Evolutionary conservation across 2,113 vertebrate species (phyloP).

Genomic region (Erythrolamprus reginae): DNA sequence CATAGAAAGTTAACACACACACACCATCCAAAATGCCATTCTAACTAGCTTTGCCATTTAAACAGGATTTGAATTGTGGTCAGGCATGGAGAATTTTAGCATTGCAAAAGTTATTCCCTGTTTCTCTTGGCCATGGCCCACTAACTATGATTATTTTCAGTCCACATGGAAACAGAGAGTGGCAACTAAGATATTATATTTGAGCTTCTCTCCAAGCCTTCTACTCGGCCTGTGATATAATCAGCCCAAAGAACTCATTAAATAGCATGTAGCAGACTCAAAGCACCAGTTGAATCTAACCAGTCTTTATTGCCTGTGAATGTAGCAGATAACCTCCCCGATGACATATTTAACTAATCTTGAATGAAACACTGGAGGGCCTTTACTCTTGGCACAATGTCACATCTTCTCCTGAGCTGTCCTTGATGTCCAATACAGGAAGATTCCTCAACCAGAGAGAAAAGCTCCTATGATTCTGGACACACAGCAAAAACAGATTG

Average conservation of each 20-base stretch:
- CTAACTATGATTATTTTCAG: neutral
- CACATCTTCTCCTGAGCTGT: neutral
- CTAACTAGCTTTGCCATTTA: neutral
- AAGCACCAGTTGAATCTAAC: neutral
- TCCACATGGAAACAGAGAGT: neutral
- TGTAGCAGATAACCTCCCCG: neutral
- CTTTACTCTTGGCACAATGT: neutral
- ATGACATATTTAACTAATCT: neutral
- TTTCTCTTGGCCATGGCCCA: neutral
- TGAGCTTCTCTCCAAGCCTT: neutral
- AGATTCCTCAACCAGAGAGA: neutral
- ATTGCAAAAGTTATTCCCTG: neutral
- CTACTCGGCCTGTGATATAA: neutral
- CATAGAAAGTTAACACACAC: too few species aligned
- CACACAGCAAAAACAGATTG: neutral
- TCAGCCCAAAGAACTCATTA: neutral
- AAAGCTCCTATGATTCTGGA: neutral
- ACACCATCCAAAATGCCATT: too few species aligned
- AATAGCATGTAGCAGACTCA: neutral
- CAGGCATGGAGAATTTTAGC: slow-evolving; percentile 1
- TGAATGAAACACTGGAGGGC: neutral
- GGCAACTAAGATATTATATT: neutral
- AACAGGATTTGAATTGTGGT: neutral
- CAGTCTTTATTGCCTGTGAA: neutral
- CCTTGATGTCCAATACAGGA: neutral